A percentile compares a stretch with the other conserved stretches of the same genome.
Conservation (phyloP, 1,140 invertebrate species). For the Oppia nitens region DNA sequence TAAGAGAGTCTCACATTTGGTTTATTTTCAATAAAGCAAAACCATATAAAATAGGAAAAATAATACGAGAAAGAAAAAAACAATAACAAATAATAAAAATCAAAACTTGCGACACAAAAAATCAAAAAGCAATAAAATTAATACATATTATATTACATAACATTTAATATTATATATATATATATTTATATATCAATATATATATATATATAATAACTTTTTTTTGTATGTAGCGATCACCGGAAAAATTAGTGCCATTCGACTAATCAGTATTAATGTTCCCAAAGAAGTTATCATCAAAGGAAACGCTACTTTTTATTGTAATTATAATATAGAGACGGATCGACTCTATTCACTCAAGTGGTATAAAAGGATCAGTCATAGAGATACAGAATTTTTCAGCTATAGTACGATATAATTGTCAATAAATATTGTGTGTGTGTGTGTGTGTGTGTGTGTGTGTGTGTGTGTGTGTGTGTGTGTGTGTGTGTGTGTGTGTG, state of each 20-base stretch:
- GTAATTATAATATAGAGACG: background rate
- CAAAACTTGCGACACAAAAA: background rate
- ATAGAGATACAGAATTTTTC: background rate
- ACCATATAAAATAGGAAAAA: background rate
- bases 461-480: no score
- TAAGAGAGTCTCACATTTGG: background rate
- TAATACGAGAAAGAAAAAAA: background rate
- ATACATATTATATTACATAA: no score
- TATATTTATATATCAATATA: no score
- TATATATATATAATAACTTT: no score
- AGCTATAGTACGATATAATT: background rate
- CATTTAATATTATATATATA: no score
- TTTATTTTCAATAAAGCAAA: background rate
- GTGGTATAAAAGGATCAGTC: background rate
- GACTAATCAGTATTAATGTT: background rate
- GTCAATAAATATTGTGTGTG: no score
- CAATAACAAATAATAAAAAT: background rate
- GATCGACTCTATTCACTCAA: slow-evolving; percentile 4
- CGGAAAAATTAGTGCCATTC: background rate
- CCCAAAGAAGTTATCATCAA: background rate
- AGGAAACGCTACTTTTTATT: background rate
- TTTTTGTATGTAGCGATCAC: background rate
- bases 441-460: no score
- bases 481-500: no score
- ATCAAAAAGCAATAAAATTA: background rate